Base-by-base conservation (phyloP, 2,888 invertebrate species). In the Philereme transversata region DNA sequence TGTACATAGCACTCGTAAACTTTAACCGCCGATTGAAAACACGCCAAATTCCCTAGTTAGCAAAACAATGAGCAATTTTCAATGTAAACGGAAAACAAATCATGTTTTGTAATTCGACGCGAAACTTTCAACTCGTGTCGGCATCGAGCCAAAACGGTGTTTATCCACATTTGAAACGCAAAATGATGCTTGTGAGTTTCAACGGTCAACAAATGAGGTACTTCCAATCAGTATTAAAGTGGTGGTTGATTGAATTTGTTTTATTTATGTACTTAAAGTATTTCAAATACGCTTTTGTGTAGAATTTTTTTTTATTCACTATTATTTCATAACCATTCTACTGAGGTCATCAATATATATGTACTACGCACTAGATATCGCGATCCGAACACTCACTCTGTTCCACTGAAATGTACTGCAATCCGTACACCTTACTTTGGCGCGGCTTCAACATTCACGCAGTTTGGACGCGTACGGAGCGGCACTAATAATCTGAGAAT, bases 21-120 rank as follows among this genome's bases (percentile, higher is more conserved):
- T 22, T 22, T 22, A 22, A 22, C 22, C 33, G 45, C n/a, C n/a
- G 46, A 54, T 78, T 69, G 22, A 53, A 56, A 65, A 62, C 68
- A 59, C 60, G 38, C 58, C 60, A 60, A 57, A 57, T 56, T 59
- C 44, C 51, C 48, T 57, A 60, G 46, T 51, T 51, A 74, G 65
- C 70, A 71, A 75, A 80, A 80, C 79, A 78, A 76, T 70, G 65
- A 57, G 62, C 60, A 57, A 48, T 63, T 64, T 77, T 74, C 73
- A 65, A 60, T 63, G 76, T 72, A 77, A 70, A 69, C 59, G 73
- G 70, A 73, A 77, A 81, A 77, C 72, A 74, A 73, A 69, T 72
- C 66, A 60, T 80, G 79, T 82, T 85, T 80, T 77, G 84, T 81
- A 81, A 82, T 64, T 60, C 64, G 75, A 84, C 55, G 63, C 69